Evolutionary conservation across 2,797 vertebrate genomes (phyloP).

Genomic region (Rhinatrema bivittatum): DNA sequence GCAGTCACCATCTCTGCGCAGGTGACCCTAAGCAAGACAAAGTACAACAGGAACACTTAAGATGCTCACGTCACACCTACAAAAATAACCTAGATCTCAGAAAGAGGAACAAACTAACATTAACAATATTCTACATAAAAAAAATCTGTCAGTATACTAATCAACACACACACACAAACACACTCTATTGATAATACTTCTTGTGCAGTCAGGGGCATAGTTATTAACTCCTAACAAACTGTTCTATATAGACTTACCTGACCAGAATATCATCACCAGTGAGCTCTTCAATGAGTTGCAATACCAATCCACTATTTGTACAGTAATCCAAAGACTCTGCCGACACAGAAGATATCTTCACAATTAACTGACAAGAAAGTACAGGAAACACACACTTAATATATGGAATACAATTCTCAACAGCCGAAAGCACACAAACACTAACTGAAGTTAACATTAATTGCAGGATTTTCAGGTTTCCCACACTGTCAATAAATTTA

Average conservation of each 20-base stretch:
- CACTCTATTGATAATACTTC: too few species aligned
- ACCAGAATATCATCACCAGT: constrained; percentile 84
- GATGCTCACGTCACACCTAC: background rate
- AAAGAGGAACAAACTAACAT: too few species aligned
- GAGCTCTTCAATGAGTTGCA: constrained; percentile 79
- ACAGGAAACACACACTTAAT: constrained; percentile 1
- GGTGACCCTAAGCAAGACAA: constrained; percentile 67
- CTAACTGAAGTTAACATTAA: constrained; percentile 77
- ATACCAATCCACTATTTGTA: constrained; percentile 69
- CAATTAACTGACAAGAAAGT: constrained; percentile 68
- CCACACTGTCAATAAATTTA: constrained; percentile 1
- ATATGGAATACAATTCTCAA: too few species aligned
- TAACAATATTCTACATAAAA: too few species aligned
- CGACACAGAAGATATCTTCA: constrained; percentile 76
- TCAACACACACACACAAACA: too few species aligned
- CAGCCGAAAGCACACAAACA: too few species aligned
- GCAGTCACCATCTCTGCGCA: constrained; percentile 87
- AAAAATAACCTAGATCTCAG: too few species aligned
- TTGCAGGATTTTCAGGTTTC: too few species aligned
- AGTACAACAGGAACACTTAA: too few species aligned
- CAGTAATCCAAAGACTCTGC: constrained; percentile 80
- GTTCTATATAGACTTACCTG: constrained; percentile 62
- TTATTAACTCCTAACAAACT: too few species aligned
- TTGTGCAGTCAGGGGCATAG: too few species aligned
- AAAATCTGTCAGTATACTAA: too few species aligned